These are phyloP conservation scores for Epinephelus moara DNA, from an alignment of 2,113 vertebrate species.

Conservation along the genomic window DNA sequence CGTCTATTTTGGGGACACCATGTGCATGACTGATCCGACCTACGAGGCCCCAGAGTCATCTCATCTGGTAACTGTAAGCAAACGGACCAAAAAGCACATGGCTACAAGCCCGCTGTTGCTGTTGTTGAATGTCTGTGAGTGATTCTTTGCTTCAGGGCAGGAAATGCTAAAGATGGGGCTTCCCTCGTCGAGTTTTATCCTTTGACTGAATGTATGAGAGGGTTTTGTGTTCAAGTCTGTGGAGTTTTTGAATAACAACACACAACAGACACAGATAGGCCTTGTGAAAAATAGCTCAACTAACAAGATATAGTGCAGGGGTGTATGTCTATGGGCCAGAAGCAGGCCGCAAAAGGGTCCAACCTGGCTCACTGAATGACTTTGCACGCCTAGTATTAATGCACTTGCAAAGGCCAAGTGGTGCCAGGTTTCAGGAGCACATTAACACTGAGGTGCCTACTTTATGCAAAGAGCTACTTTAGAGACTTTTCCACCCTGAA, in stretches of 20 bases:
- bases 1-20: slow-evolving; percentile 67
- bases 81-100: slow-evolving; percentile 4
- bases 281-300: background rate
- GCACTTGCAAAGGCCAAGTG: no score
- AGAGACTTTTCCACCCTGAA: no score
- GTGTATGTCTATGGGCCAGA: no score
- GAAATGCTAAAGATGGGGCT: slow-evolving; percentile 8
- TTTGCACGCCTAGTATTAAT: no score
- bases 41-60: slow-evolving; percentile 19
- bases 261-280: background rate
- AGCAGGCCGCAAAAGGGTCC: no score
- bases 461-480: no score
- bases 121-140: slow-evolving; percentile 32
- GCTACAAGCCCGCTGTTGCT: slow-evolving; percentile 7
- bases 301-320: background rate
- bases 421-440: no score
- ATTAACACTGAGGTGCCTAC: no score
- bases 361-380: no score
- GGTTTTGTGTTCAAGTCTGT: background rate
- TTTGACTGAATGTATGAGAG: background rate
- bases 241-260: background rate
- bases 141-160: slow-evolving; percentile 17
- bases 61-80: slow-evolving; percentile 25
- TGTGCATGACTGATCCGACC: slow-evolving; percentile 50
- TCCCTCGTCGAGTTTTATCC: background rate